phyloP scores from a whole-genome alignment of 2,888 invertebrate species.

The Eupithecia dodoneata region DNA sequence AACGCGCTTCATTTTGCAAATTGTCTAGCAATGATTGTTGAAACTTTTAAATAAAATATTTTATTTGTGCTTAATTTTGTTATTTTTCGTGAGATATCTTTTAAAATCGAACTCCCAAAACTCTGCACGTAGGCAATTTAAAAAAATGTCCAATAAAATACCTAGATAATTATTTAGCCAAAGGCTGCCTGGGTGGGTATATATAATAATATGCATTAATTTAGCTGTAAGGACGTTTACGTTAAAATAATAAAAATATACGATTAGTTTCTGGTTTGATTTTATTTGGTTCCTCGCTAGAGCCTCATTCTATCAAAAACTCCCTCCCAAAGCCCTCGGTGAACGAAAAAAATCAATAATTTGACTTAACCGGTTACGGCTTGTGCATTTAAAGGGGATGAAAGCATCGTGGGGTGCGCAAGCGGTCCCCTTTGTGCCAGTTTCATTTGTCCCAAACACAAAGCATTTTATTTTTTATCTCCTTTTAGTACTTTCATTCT shows the following conservation, averaged over 20 bases:
- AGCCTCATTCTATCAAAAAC: neutral
- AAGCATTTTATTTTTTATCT: conserved; percentile 25
- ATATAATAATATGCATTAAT: too few relatives aligned
- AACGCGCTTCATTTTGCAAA: conserved; percentile 30
- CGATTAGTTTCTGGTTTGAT: neutral
- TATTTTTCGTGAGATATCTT: neutral
- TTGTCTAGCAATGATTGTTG: conserved; percentile 16
- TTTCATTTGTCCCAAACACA: conserved; percentile 30
- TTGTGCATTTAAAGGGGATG: conserved; percentile 38
- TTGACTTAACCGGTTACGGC: conserved; percentile 38
- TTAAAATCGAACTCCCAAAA: too few relatives aligned
- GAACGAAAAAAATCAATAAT: conserved; percentile 39
- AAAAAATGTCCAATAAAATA: too few relatives aligned
- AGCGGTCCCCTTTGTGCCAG: conserved; percentile 33
- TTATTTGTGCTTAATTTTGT: neutral
- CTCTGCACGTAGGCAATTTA: too few relatives aligned
- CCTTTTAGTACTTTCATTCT: conserved; percentile 19
- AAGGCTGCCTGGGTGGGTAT: neutral
- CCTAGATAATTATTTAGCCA: neutral
- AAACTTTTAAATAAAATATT: neutral
- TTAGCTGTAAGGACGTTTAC: neutral
- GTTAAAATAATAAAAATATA: neutral
- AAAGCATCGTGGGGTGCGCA: conserved; percentile 41
- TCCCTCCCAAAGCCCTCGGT: conserved; percentile 20
- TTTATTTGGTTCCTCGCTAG: conserved; percentile 10